Percentiles rank a stretch among this genome's conserved stretches.
phyloP scores from a whole-genome alignment of 2,797 vertebrate species.

The Siniperca undulata region DNA sequence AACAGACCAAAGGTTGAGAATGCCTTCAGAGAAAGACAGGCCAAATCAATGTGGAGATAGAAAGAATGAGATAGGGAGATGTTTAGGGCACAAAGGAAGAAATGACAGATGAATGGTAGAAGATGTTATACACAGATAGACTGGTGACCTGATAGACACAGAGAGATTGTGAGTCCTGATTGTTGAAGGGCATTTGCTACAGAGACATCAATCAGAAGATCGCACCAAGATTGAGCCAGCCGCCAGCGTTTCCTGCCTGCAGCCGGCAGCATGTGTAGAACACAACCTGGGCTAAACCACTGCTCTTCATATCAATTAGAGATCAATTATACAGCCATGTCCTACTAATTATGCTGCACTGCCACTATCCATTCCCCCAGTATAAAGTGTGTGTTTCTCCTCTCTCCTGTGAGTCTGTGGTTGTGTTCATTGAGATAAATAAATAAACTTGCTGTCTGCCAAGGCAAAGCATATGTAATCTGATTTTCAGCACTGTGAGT shows the following conservation, averaged over 20 bases:
- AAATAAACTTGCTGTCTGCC: slow-evolving; percentile 75
- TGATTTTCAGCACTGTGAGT: slow-evolving; percentile 67
- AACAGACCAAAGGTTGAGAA: slow-evolving; percentile 62
- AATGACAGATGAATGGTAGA: slow-evolving; percentile 67
- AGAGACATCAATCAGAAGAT: slow-evolving; percentile 77
- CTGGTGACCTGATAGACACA: slow-evolving; percentile 64
- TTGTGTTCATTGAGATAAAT: slow-evolving; percentile 75
- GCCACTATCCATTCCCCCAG: slow-evolving; percentile 45
- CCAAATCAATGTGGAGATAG: slow-evolving; percentile 60
- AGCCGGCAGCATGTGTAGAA: slow-evolving; percentile 59
- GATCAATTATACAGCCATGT: slow-evolving; percentile 80
- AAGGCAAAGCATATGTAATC: slow-evolving; percentile 74
- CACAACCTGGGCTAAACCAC: slow-evolving; percentile 61
- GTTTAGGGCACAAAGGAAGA: slow-evolving; percentile 63
- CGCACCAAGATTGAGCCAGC: slow-evolving; percentile 62
- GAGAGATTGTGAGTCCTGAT: slow-evolving; percentile 60
- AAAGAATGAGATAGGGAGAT: slow-evolving; percentile 60
- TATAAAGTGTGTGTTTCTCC: slow-evolving; percentile 43
- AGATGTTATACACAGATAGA: slow-evolving; percentile 70
- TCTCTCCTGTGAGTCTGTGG: slow-evolving; percentile 34
- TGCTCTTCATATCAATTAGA: slow-evolving; percentile 80
- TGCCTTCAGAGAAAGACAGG: slow-evolving; percentile 54
- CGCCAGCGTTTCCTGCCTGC: slow-evolving; percentile 43
- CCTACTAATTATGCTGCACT: slow-evolving; percentile 76
- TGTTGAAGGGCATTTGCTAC: slow-evolving; percentile 74